phyloP scores from a whole-genome alignment of 1,140 invertebrate species.

The Coboldia fuscipes region DNA sequence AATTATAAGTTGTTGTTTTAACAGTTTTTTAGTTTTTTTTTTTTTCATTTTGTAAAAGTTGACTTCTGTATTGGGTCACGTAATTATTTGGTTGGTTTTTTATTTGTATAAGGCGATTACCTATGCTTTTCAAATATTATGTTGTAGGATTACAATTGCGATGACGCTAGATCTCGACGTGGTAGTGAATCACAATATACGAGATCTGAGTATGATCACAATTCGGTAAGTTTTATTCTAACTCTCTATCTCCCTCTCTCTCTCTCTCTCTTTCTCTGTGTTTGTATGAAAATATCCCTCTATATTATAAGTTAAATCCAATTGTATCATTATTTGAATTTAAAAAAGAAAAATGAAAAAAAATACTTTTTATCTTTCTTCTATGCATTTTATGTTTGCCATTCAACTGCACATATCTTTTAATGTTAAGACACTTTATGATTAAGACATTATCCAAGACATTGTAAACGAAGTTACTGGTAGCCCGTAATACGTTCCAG shows the following conservation, averaged over 20 bases:
- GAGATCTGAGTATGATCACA: conserved; percentile 39
- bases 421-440: no score
- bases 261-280: not conserved
- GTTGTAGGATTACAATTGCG: conserved; percentile 26
- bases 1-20: no score
- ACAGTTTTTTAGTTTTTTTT: conserved; percentile 5
- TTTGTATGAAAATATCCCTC: no score
- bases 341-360: no score
- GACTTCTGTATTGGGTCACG: not conserved
- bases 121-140: not conserved
- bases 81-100: not conserved
- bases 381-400: no score
- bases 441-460: no score
- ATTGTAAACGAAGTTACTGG: no score
- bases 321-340: no score
- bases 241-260: not conserved
- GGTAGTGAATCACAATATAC: conserved; percentile 40
- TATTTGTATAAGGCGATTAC: not conserved
- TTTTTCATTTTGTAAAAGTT: not conserved
- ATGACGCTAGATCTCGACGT: conserved; percentile 35
- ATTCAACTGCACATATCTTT: no score
- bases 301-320: no score
- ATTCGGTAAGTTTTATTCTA: conserved; percentile 33
- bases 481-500: no score
- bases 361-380: no score